Evolutionary conservation across 2,113 vertebrate species (phyloP).

Genomic region (Anguilla japonica): DNA sequence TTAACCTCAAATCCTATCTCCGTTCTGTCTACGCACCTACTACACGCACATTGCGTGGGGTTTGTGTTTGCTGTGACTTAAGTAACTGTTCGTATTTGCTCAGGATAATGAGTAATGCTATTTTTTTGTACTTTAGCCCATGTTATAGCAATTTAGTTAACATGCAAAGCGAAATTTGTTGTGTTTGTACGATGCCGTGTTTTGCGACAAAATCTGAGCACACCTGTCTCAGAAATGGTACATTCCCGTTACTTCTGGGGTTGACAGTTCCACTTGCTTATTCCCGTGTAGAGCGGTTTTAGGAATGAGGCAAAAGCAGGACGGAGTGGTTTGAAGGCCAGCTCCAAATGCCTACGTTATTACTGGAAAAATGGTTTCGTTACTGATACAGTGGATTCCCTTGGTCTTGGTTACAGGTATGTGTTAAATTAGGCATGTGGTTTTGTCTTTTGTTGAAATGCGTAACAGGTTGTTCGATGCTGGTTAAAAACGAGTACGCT

Average conservation of each 20-base stretch:
- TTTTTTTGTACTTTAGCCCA: neutral
- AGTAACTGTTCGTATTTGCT: neutral
- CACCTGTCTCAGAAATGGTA: constrained; percentile 60
- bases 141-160: neutral
- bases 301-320: constrained; percentile 38
- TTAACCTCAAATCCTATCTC: neutral
- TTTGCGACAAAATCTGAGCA: neutral
- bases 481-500: neutral
- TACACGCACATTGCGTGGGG: neutral
- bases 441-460: constrained; percentile 5
- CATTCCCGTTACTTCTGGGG: constrained; percentile 58
- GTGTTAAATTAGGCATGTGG: constrained; percentile 18
- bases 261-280: constrained; percentile 39
- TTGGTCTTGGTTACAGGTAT: constrained; percentile 56
- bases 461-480: constrained; percentile 20
- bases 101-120: neutral
- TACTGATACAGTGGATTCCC: constrained; percentile 48
- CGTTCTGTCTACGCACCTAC: neutral
- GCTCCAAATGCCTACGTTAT: constrained; percentile 13
- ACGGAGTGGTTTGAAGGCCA: constrained; percentile 42
- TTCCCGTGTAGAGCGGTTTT: constrained; percentile 26
- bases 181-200: neutral
- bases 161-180: neutral
- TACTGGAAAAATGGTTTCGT: constrained; percentile 56
- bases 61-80: neutral